These are phyloP conservation scores for Carcinoscorpius rotundicauda DNA, from an alignment of 1,140 invertebrate genomes.

Conservation along the genomic window DNA sequence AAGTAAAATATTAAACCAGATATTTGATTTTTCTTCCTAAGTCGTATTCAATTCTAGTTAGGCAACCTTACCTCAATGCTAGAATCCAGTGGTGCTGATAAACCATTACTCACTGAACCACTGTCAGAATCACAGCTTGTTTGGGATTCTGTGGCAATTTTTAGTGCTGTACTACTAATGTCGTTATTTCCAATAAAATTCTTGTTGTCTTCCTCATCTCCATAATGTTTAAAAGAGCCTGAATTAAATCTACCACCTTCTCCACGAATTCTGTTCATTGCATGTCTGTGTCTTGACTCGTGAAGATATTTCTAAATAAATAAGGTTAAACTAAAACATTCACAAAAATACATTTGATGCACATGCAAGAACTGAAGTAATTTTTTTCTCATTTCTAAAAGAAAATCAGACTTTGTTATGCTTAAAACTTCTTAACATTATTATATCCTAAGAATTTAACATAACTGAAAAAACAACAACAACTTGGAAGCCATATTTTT, in stretches of 20 bases:
- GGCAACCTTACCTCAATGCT: background rate
- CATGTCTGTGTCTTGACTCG: slow-evolving; percentile 92
- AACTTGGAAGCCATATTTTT: no score
- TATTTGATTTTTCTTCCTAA: no score
- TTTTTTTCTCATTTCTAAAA: background rate
- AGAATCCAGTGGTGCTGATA: background rate
- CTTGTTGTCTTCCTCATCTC: no score
- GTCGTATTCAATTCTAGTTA: no score
- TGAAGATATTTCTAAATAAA: slow-evolving; percentile 88
- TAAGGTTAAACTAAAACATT: slow-evolving; percentile 11
- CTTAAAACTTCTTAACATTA: background rate
- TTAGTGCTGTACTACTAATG: background rate
- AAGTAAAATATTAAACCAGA: no score
- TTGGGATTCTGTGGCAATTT: background rate
- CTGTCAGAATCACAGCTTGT: background rate
- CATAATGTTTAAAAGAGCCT: slow-evolving; percentile 11
- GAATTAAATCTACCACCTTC: slow-evolving; percentile 93
- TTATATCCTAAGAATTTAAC: background rate
- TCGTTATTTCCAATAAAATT: background rate
- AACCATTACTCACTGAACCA: background rate
- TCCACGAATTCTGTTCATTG: slow-evolving; percentile 92
- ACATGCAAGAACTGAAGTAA: no score
- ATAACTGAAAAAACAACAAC: no score
- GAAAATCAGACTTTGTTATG: background rate
- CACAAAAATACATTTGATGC: no score